Evolutionary conservation across 2,888 invertebrate genomes (phyloP).

Genomic region (Drosophila lutescens): DNA sequence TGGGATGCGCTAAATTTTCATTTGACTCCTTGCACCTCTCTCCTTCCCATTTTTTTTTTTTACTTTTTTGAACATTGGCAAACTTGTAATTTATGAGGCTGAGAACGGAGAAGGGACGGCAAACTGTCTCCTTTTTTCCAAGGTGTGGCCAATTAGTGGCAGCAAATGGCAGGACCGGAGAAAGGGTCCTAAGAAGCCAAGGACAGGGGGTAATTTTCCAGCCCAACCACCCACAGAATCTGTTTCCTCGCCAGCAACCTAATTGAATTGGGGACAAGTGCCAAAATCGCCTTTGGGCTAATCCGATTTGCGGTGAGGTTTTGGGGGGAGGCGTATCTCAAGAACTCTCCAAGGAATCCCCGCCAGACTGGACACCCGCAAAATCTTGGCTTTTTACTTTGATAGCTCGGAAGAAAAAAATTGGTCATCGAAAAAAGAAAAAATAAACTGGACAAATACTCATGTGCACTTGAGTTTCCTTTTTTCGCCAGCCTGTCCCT

Average conservation of each 20-base stretch:
- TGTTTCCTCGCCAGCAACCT: slow-evolving; percentile 47
- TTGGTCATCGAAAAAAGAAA: slow-evolving; percentile 7
- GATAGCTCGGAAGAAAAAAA: slow-evolving; percentile 15
- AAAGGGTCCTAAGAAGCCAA: slow-evolving; percentile 12
- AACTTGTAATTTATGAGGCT: slow-evolving; percentile 74
- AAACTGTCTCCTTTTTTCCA: slow-evolving; percentile 24
- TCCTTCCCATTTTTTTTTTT: slow-evolving; percentile 12
- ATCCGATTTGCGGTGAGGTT: slow-evolving; percentile 82
- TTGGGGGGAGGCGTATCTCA: background rate
- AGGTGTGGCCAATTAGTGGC: slow-evolving; percentile 77
- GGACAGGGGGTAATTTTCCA: slow-evolving; percentile 24
- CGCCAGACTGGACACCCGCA: slow-evolving; percentile 67
- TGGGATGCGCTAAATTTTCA: slow-evolving; percentile 75
- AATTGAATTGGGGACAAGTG: slow-evolving; percentile 81
- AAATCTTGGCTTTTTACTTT: slow-evolving; percentile 66
- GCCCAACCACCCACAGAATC: slow-evolving; percentile 31
- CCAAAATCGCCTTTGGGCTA: slow-evolving; percentile 79
- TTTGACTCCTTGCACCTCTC: slow-evolving; percentile 51
- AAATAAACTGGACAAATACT: slow-evolving; percentile 55
- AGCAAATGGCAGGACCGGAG: slow-evolving; percentile 49
- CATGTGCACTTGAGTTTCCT: slow-evolving; percentile 61
- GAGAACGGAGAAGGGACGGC: slow-evolving; percentile 57
- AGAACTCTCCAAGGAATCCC: slow-evolving; percentile 40
- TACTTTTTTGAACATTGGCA: slow-evolving; percentile 49
- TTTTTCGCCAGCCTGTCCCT: slow-evolving; percentile 44